Evolutionary conservation across 1,140 invertebrate species (phyloP), one percentile per base, ranked within the genome.

Genomic region (Achroia grisella): DNA sequence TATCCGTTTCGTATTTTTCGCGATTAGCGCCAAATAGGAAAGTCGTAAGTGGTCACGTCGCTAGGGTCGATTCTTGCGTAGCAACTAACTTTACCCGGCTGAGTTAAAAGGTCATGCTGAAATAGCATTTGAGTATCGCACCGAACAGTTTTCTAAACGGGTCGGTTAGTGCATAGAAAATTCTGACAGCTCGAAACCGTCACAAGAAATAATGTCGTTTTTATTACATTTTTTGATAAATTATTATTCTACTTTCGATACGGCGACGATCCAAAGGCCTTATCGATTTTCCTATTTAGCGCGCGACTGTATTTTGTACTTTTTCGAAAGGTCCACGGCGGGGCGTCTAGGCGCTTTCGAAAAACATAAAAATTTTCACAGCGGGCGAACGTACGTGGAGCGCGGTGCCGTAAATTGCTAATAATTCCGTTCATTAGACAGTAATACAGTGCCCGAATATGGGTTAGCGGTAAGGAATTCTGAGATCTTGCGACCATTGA

Each of bases 171-270:
- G 60, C 66, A 62, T 71, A 84, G 76, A 79, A 80, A 82, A 85
- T 78, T 85, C 74, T 85, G 81, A 85, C 81, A 85, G 81, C 58
- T 77, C 67, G 52, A 45, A 62, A 66, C 74, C 70, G 68, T 79
- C 78, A 80, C 69, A 70, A 79, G 71, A 82, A 83, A 84, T 85
- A 74, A 85, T 85, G 81, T 81, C 77, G 76, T 82, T 85, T 82
- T 85, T 82, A 85, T 85, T 85, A 81, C 74, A 85, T 85, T 82
- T 84, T 84, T 84, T 81, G 80, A 84, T 84, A 82, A 84, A 84
- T 82, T 82, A 80, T 79, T 72, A 79, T 82, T 76, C 62, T 74
- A 80, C 74, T 77, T 81, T 73, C 61, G 65, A 71, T 71, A 68
- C 71, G 61, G 64, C 64, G 60, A 56, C 65, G 50, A 50, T 62